Conservation (phyloP, 1,140 invertebrate genomes). For the Drosophila triauraria region DNA sequence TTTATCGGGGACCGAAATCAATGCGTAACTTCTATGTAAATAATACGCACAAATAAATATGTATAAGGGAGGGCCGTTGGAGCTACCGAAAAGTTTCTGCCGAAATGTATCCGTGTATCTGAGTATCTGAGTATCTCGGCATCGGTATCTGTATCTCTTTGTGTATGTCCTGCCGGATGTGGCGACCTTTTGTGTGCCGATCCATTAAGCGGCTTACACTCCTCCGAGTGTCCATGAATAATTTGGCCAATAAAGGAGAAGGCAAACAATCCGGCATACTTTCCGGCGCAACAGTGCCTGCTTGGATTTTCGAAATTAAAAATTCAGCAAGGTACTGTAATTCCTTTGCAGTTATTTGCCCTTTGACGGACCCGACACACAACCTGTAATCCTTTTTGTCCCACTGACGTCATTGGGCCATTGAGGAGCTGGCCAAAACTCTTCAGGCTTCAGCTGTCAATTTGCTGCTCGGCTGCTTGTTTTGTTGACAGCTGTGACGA, state of each 20-base stretch:
- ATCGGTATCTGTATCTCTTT: slow-evolving; percentile 7
- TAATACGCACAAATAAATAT: slow-evolving; percentile 29
- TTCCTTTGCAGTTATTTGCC: neutral
- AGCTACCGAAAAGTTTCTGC: slow-evolving; percentile 35
- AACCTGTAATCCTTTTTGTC: slow-evolving; percentile 17
- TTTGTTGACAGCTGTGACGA: slow-evolving; percentile 54
- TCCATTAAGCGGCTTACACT: slow-evolving; percentile 76
- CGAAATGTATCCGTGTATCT: slow-evolving; percentile 29
- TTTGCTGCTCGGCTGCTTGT: slow-evolving; percentile 28
- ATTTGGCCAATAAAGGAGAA: slow-evolving; percentile 59
- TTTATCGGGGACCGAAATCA: slow-evolving; percentile 55
- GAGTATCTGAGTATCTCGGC: slow-evolving; percentile 4
- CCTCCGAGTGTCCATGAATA: slow-evolving; percentile 68
- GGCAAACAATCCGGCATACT: slow-evolving; percentile 8
- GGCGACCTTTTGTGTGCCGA: slow-evolving; percentile 73
- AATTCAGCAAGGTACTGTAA: slow-evolving; percentile 11
- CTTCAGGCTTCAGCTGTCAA: slow-evolving; percentile 45
- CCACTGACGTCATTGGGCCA: slow-evolving; percentile 53
- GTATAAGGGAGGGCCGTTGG: neutral
- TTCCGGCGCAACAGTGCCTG: slow-evolving; percentile 64
- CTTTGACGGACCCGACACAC: neutral
- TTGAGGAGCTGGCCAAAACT: slow-evolving; percentile 12
- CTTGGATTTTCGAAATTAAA: slow-evolving; percentile 18
- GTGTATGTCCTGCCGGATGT: slow-evolving; percentile 57
- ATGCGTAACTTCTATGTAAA: slow-evolving; percentile 65